phyloP scores from a whole-genome alignment of 2,888 invertebrate genomes.

The Hipparchia sbordonii region DNA sequence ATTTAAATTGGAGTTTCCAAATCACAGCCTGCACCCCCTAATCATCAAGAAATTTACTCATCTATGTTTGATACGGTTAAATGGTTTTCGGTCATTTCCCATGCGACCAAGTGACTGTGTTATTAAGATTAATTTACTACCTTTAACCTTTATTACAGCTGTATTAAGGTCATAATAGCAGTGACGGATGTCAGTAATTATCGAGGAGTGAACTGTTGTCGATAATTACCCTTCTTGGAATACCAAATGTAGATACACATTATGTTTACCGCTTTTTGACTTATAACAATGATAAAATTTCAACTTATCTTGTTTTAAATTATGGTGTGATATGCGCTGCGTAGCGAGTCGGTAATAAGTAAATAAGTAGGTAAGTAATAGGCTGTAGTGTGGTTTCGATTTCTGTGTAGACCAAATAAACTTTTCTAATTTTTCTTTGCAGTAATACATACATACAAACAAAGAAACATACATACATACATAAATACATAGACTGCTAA shows the following conservation, averaged over 20 bases:
- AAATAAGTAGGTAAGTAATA: background rate
- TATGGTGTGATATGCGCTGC: background rate
- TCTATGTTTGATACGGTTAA: conserved; percentile 75
- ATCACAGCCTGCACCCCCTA: conserved; percentile 67
- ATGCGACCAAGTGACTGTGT: conserved; percentile 55
- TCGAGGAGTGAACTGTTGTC: conserved; percentile 71
- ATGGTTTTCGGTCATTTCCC: conserved; percentile 76
- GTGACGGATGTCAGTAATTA: conserved; percentile 58
- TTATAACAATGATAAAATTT: background rate
- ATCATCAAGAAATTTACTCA: conserved; percentile 71
- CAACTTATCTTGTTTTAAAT: conserved; percentile 4
- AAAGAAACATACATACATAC: no score
- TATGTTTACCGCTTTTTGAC: conserved; percentile 20
- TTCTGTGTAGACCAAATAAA: no score
- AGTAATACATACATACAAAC: no score
- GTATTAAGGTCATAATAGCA: conserved; percentile 45
- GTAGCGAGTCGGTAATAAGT: background rate
- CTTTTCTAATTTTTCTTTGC: no score
- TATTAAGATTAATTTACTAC: conserved; percentile 54
- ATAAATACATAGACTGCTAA: no score
- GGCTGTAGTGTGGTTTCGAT: no score
- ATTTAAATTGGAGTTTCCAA: conserved; percentile 66
- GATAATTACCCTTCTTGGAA: conserved; percentile 68
- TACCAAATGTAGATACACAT: conserved; percentile 4
- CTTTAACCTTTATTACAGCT: conserved; percentile 43